Base-by-base conservation (phyloP, 2,113 vertebrate genomes). In the Ochotona curzoniae region DNA sequence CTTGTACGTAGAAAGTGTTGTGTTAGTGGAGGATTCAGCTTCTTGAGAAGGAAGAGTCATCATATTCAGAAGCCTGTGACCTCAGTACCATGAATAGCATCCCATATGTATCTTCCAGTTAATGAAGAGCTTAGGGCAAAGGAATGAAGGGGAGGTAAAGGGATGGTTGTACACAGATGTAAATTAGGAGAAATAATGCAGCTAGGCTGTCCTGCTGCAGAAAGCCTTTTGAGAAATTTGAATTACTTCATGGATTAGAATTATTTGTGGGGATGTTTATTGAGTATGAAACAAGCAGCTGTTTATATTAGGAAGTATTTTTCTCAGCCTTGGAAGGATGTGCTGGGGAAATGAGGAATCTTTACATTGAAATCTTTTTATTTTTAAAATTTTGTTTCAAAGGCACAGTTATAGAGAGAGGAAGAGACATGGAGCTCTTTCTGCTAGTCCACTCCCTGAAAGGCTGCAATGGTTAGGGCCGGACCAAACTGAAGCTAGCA, bases 41-140 rank as follows among this genome's bases (percentile, higher is more conserved):
- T 87, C 86, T 54, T 10, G 73, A 38, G 26, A 94, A 79, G 51
- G 76, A 76, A 70, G 25, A 87, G 75, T 51, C 17, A 23, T 83
- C 86, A 54, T 13, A 61, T 17, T 87, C 67, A 83, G 51, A 87
- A 93, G 38, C 26, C 67, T 75, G 54, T 89, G 87, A 81, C 60
- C 23, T 79, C 8, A 61, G 12, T 61, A 81, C 7, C 28, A 88
- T 73, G n/a, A 74, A 23, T 81, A 63, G 64, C 20, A 32, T 86
- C 78, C 21, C 14, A 73, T 76, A 23, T 15, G 75, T 2, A 67
- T 91, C 47, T 90, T 84, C 83, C 85, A 63, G 71, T 66, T 89
- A 83, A 79, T 81, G 91, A 89, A 80, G 61, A 92, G 75, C 54
- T 70, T 75, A 54, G 49, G 71, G 67, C 86, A 93, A 91, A 91